These are phyloP conservation scores for Centroberyx gerrardi DNA, from an alignment of 2,797 vertebrate genomes.

Conservation along the genomic window DNA sequence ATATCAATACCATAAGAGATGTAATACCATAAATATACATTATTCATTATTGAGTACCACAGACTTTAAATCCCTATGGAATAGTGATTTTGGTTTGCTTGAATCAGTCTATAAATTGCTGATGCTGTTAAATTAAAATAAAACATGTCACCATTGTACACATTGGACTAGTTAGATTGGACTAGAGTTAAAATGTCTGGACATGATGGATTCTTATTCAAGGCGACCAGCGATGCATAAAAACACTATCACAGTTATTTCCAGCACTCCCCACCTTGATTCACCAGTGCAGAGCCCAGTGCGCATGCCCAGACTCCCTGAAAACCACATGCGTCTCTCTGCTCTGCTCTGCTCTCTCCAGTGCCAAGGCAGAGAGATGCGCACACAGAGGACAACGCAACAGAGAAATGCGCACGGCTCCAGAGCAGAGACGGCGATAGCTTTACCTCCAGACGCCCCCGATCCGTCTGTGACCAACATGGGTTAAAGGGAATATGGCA, in stretches of 20 bases:
- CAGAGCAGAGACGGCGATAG: slow-evolving; percentile 38
- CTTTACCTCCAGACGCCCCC: slow-evolving; percentile 16
- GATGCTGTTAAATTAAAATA: not conserved
- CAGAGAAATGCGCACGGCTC: slow-evolving; percentile 56
- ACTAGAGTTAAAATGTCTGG: not conserved
- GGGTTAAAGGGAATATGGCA: slow-evolving; percentile 70
- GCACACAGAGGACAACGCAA: slow-evolving; percentile 47
- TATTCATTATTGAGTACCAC: too few species aligned
- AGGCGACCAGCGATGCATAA: not conserved
- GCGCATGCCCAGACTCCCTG: slow-evolving; percentile 73
- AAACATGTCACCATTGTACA: not conserved
- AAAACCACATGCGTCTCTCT: slow-evolving; percentile 71
- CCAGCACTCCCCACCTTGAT: slow-evolving; percentile 6
- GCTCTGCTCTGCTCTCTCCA: slow-evolving; percentile 56
- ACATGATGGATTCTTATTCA: not conserved
- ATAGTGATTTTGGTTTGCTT: not conserved
- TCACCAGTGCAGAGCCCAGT: slow-evolving; percentile 19
- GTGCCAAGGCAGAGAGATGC: slow-evolving; percentile 66
- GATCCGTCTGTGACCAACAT: slow-evolving; percentile 38
- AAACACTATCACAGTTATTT: slow-evolving; percentile 5
- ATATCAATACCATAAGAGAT: not conserved
- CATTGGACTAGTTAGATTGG: not conserved
- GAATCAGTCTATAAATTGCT: not conserved
- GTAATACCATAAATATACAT: too few species aligned
- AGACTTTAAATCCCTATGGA: too few species aligned